These are phyloP conservation scores for Todiramphus chloris DNA, from an alignment of 2,113 vertebrate genomes.

Conservation along the genomic window DNA sequence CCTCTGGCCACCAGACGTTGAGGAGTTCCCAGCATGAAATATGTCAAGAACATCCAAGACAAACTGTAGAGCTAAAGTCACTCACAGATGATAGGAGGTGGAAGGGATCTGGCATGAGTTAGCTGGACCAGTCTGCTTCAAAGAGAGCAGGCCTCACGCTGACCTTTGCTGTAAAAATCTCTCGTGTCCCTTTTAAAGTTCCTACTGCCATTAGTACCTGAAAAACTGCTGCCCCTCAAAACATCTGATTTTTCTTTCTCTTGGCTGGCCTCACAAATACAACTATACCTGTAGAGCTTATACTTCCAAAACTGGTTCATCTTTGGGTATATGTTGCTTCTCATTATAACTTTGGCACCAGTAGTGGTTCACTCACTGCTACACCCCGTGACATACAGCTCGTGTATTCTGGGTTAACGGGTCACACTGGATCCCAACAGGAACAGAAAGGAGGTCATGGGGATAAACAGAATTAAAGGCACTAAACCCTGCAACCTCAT, in stretches of 20 bases:
- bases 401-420: not conserved
- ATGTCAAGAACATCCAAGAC: not conserved
- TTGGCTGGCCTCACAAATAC: not conserved
- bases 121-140: not conserved
- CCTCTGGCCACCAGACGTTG: slow-evolving; percentile 35
- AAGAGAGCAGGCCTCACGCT: not conserved
- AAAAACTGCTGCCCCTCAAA: not conserved
- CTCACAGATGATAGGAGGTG: not conserved
- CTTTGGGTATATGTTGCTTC: not conserved
- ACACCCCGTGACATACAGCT: not conserved
- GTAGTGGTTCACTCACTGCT: not conserved
- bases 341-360: not conserved
- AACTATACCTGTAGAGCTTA: not conserved
- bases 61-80: not conserved
- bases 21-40: slow-evolving; percentile 32
- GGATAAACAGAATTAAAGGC: not conserved
- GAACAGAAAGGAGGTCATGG: not conserved
- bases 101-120: not conserved
- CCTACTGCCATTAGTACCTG: not conserved
- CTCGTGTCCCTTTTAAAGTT: not conserved
- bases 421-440: not conserved
- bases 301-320: not conserved
- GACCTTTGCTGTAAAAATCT: not conserved
- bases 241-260: not conserved
- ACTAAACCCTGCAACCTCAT: not conserved